A percentile compares a stretch with the other conserved stretches of the same genome.
Conservation (phyloP, 2,888 invertebrate species). For the Empis stercorea region DNA sequence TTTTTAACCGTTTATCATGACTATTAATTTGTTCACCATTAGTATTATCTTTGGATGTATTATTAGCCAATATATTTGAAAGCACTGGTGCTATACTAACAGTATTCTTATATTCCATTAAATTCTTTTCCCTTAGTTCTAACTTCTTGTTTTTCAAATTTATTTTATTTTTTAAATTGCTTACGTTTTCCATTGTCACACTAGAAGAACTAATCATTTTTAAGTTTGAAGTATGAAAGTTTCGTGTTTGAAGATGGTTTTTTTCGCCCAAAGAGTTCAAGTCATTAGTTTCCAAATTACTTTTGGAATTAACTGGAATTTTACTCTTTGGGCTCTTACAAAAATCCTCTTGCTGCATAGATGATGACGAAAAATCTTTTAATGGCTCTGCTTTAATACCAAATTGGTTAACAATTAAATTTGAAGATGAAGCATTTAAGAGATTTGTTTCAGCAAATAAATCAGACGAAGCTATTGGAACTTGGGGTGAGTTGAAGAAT, state of each 20-base stretch:
- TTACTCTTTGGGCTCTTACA: slow-evolving; percentile 45
- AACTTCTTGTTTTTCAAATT: no score
- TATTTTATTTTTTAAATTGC: background rate
- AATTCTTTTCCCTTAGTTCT: background rate
- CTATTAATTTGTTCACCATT: background rate
- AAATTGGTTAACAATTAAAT: no score
- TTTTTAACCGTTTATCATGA: slow-evolving; percentile 54
- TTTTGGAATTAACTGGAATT: slow-evolving; percentile 1
- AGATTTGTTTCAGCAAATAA: slow-evolving; percentile 12
- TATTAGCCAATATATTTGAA: slow-evolving; percentile 5
- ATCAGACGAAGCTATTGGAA: slow-evolving; percentile 7
- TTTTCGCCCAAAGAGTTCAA: slow-evolving; percentile 39
- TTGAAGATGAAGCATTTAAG: slow-evolving; percentile 6
- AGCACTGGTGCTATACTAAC: slow-evolving; percentile 29
- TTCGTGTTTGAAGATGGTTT: no score
- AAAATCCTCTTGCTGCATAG: slow-evolving; percentile 37
- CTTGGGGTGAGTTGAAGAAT: slow-evolving; percentile 10
- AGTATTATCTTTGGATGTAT: background rate
- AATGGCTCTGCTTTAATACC: slow-evolving; percentile 13
- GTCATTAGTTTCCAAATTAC: slow-evolving; percentile 11
- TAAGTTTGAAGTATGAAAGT: no score
- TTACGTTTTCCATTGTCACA: no score
- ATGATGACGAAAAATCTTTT: slow-evolving; percentile 14
- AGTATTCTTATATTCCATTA: slow-evolving; percentile 21
- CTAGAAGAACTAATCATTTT: no score